Evolutionary conservation across 1,140 invertebrate genomes (phyloP).

Genomic region (Musca domestica): DNA sequence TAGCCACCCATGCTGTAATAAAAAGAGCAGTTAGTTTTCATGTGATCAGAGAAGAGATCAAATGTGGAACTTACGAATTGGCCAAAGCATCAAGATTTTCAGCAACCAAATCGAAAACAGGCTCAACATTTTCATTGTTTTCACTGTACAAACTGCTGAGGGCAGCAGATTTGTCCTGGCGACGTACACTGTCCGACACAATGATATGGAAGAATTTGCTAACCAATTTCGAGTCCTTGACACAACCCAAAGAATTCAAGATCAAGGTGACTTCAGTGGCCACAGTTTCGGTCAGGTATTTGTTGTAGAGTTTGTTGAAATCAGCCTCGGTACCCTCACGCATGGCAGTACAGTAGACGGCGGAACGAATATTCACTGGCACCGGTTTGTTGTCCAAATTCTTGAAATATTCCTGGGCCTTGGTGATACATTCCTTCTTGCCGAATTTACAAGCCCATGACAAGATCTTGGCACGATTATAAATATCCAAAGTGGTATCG

Average conservation of each 20-base stretch:
- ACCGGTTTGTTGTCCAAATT: slow-evolving; percentile 35
- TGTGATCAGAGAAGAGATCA: not conserved
- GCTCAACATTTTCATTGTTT: slow-evolving; percentile 53
- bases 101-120: slow-evolving; percentile 56
- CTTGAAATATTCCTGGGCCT: slow-evolving; percentile 43
- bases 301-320: slow-evolving; percentile 57
- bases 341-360: slow-evolving; percentile 61
- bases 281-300: slow-evolving; percentile 55
- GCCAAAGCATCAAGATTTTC: slow-evolving; percentile 46
- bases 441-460: slow-evolving; percentile 58
- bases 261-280: slow-evolving; percentile 60
- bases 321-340: slow-evolving; percentile 54
- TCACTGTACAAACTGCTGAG: slow-evolving; percentile 52
- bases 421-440: slow-evolving; percentile 54
- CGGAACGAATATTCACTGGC: slow-evolving; percentile 58
- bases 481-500: slow-evolving; percentile 46
- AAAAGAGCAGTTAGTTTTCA: not conserved
- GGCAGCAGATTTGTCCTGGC: slow-evolving; percentile 51
- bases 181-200: slow-evolving; percentile 49
- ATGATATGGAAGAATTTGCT: slow-evolving; percentile 42
- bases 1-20: slow-evolving; percentile 47
- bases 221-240: slow-evolving; percentile 53
- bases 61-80: slow-evolving; percentile 54
- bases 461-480: slow-evolving; percentile 52
- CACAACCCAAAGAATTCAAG: slow-evolving; percentile 61